These are phyloP conservation scores for Euura lappo DNA, from an alignment of 1,140 invertebrate species.

Conservation along the genomic window DNA sequence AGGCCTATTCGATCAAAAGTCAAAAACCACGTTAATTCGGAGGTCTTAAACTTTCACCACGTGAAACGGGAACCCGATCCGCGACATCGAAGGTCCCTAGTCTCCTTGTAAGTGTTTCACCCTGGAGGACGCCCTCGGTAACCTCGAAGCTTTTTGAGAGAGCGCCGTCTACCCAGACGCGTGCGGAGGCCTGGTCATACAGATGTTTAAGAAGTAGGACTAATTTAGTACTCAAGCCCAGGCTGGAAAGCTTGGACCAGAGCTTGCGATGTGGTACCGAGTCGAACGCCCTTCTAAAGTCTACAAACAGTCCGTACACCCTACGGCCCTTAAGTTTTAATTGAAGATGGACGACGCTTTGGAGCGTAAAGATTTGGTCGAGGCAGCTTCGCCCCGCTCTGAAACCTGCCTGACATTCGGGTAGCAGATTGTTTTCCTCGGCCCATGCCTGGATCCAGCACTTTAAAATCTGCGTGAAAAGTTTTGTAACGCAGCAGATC, in stretches of 20 bases:
- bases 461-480: neutral
- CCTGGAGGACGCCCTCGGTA: too few species aligned
- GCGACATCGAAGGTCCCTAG: too few species aligned
- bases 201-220: conserved; percentile 13
- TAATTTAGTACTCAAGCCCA: conserved; percentile 16
- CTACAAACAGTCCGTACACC: conserved; percentile 11
- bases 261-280: conserved; percentile 8
- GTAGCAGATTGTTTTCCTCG: neutral
- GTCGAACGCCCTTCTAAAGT: conserved; percentile 14
- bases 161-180: conserved; percentile 7
- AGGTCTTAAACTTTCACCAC: too few species aligned
- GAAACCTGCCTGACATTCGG: neutral
- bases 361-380: neutral
- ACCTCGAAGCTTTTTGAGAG: too few species aligned
- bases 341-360: neutral
- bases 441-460: neutral
- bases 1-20: too few species aligned
- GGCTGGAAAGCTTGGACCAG: conserved; percentile 4
- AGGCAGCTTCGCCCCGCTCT: neutral
- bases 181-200: conserved; percentile 12
- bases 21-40: too few species aligned
- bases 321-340: neutral
- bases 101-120: conserved; percentile 24
- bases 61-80: too few species aligned
- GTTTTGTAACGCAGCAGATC: neutral